phyloP scores from a whole-genome alignment of 2,888 invertebrate species.

The Lamellibrachia satsuma region DNA sequence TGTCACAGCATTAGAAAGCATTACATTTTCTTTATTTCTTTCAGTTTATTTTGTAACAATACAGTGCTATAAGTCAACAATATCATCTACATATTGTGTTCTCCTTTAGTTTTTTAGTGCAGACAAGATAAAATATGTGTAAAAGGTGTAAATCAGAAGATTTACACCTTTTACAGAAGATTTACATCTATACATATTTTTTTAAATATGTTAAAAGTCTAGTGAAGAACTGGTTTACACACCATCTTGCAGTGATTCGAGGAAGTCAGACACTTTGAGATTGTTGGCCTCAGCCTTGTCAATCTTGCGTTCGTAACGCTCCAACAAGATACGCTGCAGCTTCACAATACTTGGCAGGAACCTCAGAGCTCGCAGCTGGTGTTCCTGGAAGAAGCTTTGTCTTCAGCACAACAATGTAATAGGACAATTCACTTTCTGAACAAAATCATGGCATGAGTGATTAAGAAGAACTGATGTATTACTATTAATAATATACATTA shows the following conservation, averaged over 20 bases:
- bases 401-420: not conserved
- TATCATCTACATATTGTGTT: not conserved
- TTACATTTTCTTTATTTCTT: not conserved
- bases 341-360: constrained; percentile 48
- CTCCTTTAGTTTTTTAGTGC: not conserved
- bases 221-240: not conserved
- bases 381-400: constrained; percentile 40
- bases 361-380: constrained; percentile 46
- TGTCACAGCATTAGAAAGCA: not conserved
- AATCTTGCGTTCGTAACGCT: constrained; percentile 47
- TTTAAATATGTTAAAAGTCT: not conserved
- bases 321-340: constrained; percentile 46
- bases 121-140: too few relatives aligned
- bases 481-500: too few relatives aligned
- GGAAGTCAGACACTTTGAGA: constrained; percentile 32
- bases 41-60: not conserved
- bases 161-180: too few relatives aligned
- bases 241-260: constrained; percentile 7
- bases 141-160: too few relatives aligned
- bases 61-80: not conserved
- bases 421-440: not conserved
- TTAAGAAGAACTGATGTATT: too few relatives aligned
- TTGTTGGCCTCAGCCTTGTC: constrained; percentile 49
- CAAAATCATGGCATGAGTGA: too few relatives aligned
- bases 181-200: too few relatives aligned